Evolutionary conservation across 92 coral and sea anemone species (phyloP), one percentile per base, ranked within the genome.

Genomic region (Umimayanthus kanabou): DNA sequence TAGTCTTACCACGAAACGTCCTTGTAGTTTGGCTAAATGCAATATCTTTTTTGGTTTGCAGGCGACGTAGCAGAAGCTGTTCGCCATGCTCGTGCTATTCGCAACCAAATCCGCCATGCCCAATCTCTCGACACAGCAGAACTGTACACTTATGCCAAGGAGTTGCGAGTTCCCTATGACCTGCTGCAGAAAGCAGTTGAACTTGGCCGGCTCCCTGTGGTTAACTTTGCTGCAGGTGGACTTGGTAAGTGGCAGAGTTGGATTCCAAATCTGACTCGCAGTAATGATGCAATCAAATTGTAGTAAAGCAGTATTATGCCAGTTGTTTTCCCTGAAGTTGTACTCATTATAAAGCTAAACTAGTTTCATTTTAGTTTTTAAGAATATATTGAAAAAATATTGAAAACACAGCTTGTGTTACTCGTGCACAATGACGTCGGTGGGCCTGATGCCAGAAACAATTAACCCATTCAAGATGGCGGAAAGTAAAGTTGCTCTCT

Each of bases 51-150:
- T 71, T 33, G 26, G 47, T 76, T 79, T 80, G 3, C 76, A 96
- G 99, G 99, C 85, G 99, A 97, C 79, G 99, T 97, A 18, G 94
- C 99, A 45, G 99, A 97, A 81, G 99, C 99, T 57, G 98, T 97
- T n/a, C 97, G 96, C 4, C 99, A 97, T 85, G 99, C 99, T 9
- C 88, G 99, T 58, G 80, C 98, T 29, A 97, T 97, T 30, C 97
- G 98, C 72, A 91, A 89, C 79, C 98, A 97, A 83, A 92, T 95
- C 39, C 96, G 94, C 66, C 94, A 92, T 71, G 99, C 99, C 4
- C 99, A 92, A 79, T 90, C 98, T 49, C 92, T 97, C 30, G 99
- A 97, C 87, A 75, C 88, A 5, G 91, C 99, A 39, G 99, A 97
- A 82, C 91, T 97, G 76, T 95, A 89, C 83, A 88, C 94, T 30